Conservation (phyloP, 2,888 invertebrate species). For the Charanyca ferruginea region DNA sequence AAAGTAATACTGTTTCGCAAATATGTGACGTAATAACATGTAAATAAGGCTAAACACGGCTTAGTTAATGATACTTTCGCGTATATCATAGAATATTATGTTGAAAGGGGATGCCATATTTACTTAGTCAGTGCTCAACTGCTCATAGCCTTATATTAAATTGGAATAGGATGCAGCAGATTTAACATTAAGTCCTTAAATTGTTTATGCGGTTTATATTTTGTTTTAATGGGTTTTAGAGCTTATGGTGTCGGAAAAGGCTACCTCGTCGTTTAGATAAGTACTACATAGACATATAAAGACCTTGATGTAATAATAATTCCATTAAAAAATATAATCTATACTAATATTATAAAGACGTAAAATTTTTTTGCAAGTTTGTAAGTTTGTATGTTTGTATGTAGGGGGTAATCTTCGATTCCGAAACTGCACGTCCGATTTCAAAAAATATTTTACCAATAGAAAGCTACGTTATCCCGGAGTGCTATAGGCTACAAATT, state of each 20-base stretch:
- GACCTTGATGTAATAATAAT: too few relatives aligned
- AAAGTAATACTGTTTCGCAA: constrained; percentile 4
- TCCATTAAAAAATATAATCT: too few relatives aligned
- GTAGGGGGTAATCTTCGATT: too few relatives aligned
- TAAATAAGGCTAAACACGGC: background rate
- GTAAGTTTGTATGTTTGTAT: too few relatives aligned
- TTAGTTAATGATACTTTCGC: constrained; percentile 4
- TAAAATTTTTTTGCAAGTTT: too few relatives aligned
- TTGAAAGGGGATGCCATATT: constrained; percentile 9
- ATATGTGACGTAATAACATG: background rate
- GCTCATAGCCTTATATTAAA: constrained; percentile 4
- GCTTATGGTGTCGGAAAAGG: background rate
- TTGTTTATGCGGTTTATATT: background rate
- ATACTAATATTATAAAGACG: too few relatives aligned
- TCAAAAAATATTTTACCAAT: too few relatives aligned
- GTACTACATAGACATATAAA: too few relatives aligned
- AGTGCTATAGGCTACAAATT: too few relatives aligned
- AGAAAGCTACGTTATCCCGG: too few relatives aligned
- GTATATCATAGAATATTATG: constrained; percentile 2
- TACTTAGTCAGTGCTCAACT: constrained; percentile 3
- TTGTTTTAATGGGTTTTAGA: background rate
- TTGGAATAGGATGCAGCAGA: background rate
- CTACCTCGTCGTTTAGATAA: too few relatives aligned
- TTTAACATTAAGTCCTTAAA: background rate
- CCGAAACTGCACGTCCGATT: too few relatives aligned